These are phyloP conservation scores for Pseudomugil tenellus DNA, from an alignment of 2,797 vertebrate genomes.

Conservation along the genomic window DNA sequence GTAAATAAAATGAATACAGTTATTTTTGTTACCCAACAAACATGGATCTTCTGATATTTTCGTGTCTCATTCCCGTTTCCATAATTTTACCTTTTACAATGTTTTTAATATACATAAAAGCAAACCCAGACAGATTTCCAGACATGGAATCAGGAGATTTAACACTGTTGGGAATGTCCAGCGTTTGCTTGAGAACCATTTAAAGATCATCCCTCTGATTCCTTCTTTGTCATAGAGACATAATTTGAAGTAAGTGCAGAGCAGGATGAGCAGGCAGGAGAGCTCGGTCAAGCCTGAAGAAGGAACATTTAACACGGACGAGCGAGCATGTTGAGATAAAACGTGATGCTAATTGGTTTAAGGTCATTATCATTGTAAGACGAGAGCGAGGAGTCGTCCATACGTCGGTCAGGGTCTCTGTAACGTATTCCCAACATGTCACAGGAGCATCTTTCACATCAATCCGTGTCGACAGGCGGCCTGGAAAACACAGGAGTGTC, in stretches of 20 bases:
- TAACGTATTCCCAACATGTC: conserved; percentile 27
- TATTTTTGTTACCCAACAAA: background rate
- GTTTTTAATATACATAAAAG: conserved; percentile 29
- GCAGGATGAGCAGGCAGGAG: background rate
- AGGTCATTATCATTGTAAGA: conserved; percentile 9
- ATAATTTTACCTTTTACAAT: background rate
- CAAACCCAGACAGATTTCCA: conserved; percentile 22
- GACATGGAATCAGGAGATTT: background rate
- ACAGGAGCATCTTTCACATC: conserved; percentile 15
- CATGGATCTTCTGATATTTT: background rate
- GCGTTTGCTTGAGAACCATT: conserved; percentile 21
- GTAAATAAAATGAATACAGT: conserved; percentile 29
- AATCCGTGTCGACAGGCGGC: conserved; percentile 35
- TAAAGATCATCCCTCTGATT: conserved; percentile 16
- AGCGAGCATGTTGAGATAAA: conserved; percentile 30
- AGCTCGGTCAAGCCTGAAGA: conserved; percentile 7
- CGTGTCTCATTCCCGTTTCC: conserved; percentile 5
- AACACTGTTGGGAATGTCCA: conserved; percentile 6
- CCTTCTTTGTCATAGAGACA: conserved; percentile 31
- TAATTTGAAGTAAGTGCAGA: conserved; percentile 35
- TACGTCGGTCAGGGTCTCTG: conserved; percentile 32
- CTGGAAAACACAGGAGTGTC: conserved; percentile 30
- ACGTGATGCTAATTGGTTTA: conserved; percentile 9
- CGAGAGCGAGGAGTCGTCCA: background rate
- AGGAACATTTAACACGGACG: conserved; percentile 11